Base-by-base conservation (phyloP, 1,140 invertebrate genomes). In the Antheraea mylitta region DNA sequence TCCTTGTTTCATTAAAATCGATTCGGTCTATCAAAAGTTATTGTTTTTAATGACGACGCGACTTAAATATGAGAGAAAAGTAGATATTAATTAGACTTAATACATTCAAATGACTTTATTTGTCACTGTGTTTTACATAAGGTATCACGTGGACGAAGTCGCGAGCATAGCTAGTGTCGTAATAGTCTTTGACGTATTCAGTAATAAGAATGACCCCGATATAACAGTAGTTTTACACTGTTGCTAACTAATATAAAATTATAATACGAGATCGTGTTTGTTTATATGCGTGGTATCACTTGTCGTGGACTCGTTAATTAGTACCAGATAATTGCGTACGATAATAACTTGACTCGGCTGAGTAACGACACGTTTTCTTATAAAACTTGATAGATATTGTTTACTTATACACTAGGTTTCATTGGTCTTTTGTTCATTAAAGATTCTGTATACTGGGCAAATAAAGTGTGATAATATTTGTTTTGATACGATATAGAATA, bases 281-380 rank as follows among this genome's bases (percentile, higher is more conserved):
- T 53, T 53, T 53, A 53, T 53, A 53, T 53, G 45, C 45, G 45
- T 66, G n/a, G 13, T 22, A 66, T 36, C 22, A n/a, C 8, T 53
- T 53, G 53, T 58, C 48, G 65, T 66, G 65, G 65, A 66, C 65
- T 66, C 22, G 13, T 66, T 66, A 66, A 66, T 66, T 58, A 66
- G 65, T 58, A 36, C 7, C 30, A 58, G 48, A 66, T 66, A 66
- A 66, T 16, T 66, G 16, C 7, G 59, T 22, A 7, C 61, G 61
- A 63, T 63, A 63, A 30, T 30, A 30, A 36, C 30, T 61, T 6
- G 45, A 53, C 61, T 61, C 16, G 45, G 13, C 45, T 53, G 45
- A 53, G 11, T 61, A 61, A 61, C 61, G 11, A 63, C 11, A 61
- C 59, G 59, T 22, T 61, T 61, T 61, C 19, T 22, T 22, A 30